Evolutionary conservation across 2,797 vertebrate genomes (phyloP).

Genomic region (Loris lydekkerianus): DNA sequence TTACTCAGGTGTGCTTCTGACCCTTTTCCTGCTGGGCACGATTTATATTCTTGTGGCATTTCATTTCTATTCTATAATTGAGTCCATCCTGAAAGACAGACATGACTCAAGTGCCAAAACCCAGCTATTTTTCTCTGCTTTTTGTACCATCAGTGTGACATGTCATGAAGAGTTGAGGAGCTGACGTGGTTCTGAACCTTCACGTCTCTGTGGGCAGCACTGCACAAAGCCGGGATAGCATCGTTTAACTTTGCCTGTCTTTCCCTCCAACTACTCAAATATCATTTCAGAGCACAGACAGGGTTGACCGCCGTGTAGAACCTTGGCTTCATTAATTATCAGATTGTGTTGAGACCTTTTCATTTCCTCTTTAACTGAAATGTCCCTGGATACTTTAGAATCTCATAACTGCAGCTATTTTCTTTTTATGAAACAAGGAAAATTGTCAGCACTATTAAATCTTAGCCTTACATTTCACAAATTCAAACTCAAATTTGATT

Average conservation of each 20-base stretch:
- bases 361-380: background rate
- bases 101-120: background rate
- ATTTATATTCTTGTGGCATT: background rate
- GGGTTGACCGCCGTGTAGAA: background rate
- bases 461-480: background rate
- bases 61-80: background rate
- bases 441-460: background rate
- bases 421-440: background rate
- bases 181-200: background rate
- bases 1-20: background rate
- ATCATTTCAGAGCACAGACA: background rate
- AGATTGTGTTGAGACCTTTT: background rate
- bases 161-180: background rate
- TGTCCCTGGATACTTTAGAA: slow-evolving; percentile 1
- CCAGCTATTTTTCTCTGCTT: background rate
- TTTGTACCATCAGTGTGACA: background rate
- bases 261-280: background rate
- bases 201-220: background rate
- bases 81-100: background rate
- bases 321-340: background rate
- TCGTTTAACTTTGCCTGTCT: background rate
- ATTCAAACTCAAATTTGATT: background rate
- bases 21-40: background rate
- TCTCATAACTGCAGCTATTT: background rate
- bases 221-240: background rate